phyloP scores from a whole-genome alignment of 1,140 invertebrate species.

The Drosophila mojavensis region DNA sequence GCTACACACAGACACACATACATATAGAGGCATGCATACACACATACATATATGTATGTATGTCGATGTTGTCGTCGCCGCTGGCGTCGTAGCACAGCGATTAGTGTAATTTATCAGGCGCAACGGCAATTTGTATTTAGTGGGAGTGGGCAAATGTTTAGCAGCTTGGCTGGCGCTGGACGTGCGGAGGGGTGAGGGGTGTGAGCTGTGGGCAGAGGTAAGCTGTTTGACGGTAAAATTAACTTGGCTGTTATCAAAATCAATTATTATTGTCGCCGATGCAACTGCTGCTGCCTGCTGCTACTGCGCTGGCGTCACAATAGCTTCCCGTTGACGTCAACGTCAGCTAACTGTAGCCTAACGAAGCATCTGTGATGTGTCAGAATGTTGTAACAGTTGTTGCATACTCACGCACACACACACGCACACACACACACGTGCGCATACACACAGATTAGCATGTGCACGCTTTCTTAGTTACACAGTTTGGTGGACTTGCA shows the following conservation, averaged over 20 bases:
- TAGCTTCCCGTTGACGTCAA: slow-evolving; percentile 45
- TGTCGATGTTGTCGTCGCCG: slow-evolving; percentile 17
- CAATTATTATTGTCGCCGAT: slow-evolving; percentile 54
- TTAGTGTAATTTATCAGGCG: slow-evolving; percentile 74
- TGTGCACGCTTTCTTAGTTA: neutral
- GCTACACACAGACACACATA: neutral
- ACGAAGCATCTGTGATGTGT: slow-evolving; percentile 27
- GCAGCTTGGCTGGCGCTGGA: neutral
- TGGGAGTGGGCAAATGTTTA: slow-evolving; percentile 27
- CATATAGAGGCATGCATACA: neutral
- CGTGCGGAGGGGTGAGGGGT: neutral
- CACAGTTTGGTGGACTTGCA: neutral
- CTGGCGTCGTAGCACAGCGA: slow-evolving; percentile 46
- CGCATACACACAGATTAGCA: neutral
- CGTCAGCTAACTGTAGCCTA: slow-evolving; percentile 33
- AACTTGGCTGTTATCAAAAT: slow-evolving; percentile 72
- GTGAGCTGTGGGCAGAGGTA: slow-evolving; percentile 13
- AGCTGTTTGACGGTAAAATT: slow-evolving; percentile 71
- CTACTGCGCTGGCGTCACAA: slow-evolving; percentile 23
- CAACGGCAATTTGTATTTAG: slow-evolving; percentile 54
- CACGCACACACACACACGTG: neutral
- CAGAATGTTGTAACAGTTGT: slow-evolving; percentile 55
- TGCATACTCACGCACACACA: slow-evolving; percentile 12
- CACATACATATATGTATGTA: neutral
- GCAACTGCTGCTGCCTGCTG: slow-evolving; percentile 21